These are phyloP conservation scores for Loris lydekkerianus DNA, from an alignment of 2,797 vertebrate genomes.

Conservation along the genomic window DNA sequence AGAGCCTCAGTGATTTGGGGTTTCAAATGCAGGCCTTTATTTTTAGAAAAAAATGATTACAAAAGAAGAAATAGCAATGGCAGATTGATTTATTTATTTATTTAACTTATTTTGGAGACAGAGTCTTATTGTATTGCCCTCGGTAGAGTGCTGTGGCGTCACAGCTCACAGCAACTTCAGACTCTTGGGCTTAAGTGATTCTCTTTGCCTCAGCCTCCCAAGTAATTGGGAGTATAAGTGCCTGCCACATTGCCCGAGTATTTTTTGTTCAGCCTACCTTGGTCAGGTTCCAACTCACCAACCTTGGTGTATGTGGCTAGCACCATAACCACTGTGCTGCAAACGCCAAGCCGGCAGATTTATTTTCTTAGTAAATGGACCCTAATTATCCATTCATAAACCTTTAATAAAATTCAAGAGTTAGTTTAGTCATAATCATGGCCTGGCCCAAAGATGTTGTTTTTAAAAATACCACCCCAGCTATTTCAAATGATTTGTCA, in stretches of 20 bases:
- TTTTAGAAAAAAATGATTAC: constrained; percentile 35
- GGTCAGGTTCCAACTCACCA: no score
- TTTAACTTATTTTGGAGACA: no score
- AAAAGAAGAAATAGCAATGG: not conserved
- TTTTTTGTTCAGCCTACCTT: no score
- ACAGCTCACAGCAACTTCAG: no score
- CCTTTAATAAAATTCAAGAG: constrained; percentile 38
- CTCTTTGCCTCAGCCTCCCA: no score
- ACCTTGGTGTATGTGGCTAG: no score
- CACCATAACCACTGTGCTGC: no score
- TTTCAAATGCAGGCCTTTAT: not conserved
- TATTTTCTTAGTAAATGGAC: constrained; percentile 40
- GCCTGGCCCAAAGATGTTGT: not conserved
- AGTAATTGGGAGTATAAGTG: no score
- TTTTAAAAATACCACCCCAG: not conserved
- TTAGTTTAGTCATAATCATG: constrained; percentile 38
- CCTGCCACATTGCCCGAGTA: no score
- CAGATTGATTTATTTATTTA: not conserved
- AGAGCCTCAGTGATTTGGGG: constrained; percentile 5
- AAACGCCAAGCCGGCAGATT: not conserved
- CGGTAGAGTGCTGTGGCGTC: no score
- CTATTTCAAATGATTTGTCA: constrained; percentile 5
- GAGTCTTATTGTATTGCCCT: no score
- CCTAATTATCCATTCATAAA: not conserved
- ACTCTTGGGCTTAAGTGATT: no score